phyloP scores from a whole-genome alignment of 1,140 invertebrate genomes.

The Delia radicum region DNA sequence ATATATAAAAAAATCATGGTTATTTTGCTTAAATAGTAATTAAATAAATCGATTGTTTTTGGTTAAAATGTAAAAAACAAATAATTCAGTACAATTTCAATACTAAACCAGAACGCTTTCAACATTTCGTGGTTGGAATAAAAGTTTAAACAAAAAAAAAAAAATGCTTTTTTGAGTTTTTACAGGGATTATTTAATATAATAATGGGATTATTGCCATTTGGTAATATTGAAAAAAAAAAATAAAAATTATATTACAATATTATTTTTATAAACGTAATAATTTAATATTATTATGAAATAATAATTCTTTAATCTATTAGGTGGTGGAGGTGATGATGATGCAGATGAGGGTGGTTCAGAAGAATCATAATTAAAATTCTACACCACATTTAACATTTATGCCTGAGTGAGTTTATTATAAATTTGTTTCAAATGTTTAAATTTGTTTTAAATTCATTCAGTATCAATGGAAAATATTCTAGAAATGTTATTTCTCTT shows the following conservation, averaged over 20 bases:
- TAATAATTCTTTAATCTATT: neutral
- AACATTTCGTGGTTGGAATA: neutral
- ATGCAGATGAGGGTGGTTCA: conserved; percentile 21
- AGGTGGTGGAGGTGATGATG: neutral
- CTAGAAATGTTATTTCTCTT: conserved; percentile 45
- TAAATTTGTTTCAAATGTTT: neutral
- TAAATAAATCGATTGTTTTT: too few relatives aligned
- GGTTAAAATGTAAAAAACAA: neutral
- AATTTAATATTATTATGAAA: too few relatives aligned
- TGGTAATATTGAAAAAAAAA: neutral
- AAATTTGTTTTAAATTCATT: neutral
- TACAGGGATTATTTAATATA: conserved; percentile 34
- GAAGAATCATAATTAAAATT: conserved; percentile 20
- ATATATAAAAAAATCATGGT: too few relatives aligned
- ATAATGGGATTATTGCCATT: conserved; percentile 34
- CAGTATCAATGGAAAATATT: neutral
- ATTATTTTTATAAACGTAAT: too few relatives aligned
- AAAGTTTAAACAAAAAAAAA: neutral
- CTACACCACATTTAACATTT: neutral
- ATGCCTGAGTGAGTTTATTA: neutral
- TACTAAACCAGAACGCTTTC: too few relatives aligned
- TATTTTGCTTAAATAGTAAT: too few relatives aligned
- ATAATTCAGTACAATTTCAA: too few relatives aligned
- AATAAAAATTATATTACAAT: too few relatives aligned
- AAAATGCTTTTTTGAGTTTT: conserved; percentile 26